Percentiles rank a stretch among this genome's conserved stretches.
Conservation (phyloP, 2,888 invertebrate genomes). For the Nemotelus pantherinus region DNA sequence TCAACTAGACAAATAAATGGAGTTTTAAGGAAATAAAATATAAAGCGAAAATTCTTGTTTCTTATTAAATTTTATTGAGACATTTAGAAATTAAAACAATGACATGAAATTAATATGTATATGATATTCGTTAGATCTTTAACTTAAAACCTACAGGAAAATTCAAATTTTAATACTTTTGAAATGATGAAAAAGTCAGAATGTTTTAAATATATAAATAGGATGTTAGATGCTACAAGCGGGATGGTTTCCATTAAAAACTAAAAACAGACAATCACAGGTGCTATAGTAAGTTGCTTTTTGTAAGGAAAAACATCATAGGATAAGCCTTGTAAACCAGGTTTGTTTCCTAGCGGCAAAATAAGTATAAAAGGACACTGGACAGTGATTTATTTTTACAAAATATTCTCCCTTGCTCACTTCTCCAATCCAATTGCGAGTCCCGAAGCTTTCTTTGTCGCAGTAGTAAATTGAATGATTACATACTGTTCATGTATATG, state of each 20-base stretch:
- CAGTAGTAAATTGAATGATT: conserved; percentile 18
- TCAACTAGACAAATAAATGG: too few species aligned
- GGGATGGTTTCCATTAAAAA: conserved; percentile 10
- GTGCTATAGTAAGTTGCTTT: conserved; percentile 25
- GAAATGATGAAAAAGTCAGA: not conserved
- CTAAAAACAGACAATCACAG: conserved; percentile 37
- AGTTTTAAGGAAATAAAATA: too few species aligned
- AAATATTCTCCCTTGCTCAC: too few species aligned
- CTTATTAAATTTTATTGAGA: too few species aligned
- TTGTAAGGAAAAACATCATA: conserved; percentile 2
- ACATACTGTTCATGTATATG: conserved; percentile 31
- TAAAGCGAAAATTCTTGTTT: too few species aligned
- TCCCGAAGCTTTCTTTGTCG: not conserved
- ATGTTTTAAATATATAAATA: not conserved
- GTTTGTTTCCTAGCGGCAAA: not conserved
- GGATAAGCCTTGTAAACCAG: not conserved
- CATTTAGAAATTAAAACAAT: too few species aligned
- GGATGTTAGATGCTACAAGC: not conserved
- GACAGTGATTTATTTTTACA: not conserved
- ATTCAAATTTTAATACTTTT: conserved; percentile 20
- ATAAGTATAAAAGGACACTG: not conserved
- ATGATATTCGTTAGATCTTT: not conserved
- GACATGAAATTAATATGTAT: too few species aligned
- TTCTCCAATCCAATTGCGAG: too few species aligned
- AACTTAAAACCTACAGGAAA: conserved; percentile 25